Base-by-base conservation (phyloP, 2,888 invertebrate genomes). In the Eubasilissa splendida region DNA sequence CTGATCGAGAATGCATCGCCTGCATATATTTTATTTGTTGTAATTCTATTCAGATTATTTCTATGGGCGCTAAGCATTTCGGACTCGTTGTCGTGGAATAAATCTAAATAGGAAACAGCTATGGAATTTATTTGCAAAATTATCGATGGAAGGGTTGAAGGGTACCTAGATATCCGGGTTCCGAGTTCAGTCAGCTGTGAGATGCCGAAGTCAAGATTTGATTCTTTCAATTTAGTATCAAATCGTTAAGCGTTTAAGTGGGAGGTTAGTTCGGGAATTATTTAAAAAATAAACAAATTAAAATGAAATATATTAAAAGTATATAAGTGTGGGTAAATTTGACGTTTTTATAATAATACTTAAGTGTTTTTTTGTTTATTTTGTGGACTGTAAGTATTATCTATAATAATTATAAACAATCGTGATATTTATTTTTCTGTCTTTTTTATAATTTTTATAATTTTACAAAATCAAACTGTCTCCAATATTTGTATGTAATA, bases 1-100 rank as follows among this genome's bases (percentile, higher is more conserved):
- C 50, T 63, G 54, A 31, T 8, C 52, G 63, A 77, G 79, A 80
- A 79, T 75, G 79, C 83, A 81, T 80, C 80, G 77, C 60, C 75
- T 80, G 79, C 76, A 75, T 80, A 80, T 80, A 83, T 83, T 81
- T 83, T 82, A 83, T 83, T 83, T 83, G 82, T 83, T 83, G 82
- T 83, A 82, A 81, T 70, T 81, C 83, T 73, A 82, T 83, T 83
- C 82, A 83, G 54, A 52, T 42, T 52, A 79, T 80, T 83, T 83
- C 80, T 80, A 83, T 83, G 66, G 82, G 73, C 68, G 80, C 76
- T 79, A 77, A 82, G 75, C 80, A 80, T 80, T 77, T 53, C 54
- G 77, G 68, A 76, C 60, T 74, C 82, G 79, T 79, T 82, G 83
- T 82, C 75, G 80, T 77, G 83, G 82, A 83, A 83, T 80, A 80